Conservation (phyloP, 1,140 invertebrate species). For the Neuroterus valhalla region DNA sequence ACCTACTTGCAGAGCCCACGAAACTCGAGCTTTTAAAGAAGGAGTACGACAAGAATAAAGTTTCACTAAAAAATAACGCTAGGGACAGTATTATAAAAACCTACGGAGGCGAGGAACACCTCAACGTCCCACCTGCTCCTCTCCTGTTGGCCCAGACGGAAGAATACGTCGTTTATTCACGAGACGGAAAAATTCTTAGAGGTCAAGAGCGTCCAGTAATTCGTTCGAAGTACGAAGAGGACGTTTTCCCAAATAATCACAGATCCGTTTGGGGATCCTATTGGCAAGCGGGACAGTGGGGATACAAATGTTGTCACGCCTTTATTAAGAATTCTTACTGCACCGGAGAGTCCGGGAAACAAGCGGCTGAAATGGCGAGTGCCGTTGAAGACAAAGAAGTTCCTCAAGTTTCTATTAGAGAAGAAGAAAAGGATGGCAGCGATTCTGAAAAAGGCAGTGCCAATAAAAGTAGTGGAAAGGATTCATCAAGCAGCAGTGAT, state of each 20-base stretch:
- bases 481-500: constrained; percentile 39
- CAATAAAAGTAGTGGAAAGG: constrained; percentile 42
- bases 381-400: background rate
- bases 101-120: constrained; percentile 95
- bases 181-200: constrained; percentile 89
- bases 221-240: constrained; percentile 96
- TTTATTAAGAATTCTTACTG: constrained; percentile 94
- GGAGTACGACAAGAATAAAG: constrained; percentile 93
- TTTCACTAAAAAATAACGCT: constrained; percentile 86
- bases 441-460: constrained; percentile 27
- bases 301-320: constrained; percentile 96
- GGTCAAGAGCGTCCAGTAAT: constrained; percentile 92
- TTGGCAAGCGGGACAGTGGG: constrained; percentile 95
- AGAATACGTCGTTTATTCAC: constrained; percentile 96
- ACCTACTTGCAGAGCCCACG: constrained; percentile 97
- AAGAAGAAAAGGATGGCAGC: constrained; percentile 34
- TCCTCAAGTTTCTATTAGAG: background rate
- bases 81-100: constrained; percentile 85
- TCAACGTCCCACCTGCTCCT: constrained; percentile 89
- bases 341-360: constrained; percentile 87
- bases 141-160: constrained; percentile 96
- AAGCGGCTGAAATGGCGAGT: constrained; percentile 50
- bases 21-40: constrained; percentile 94
- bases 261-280: constrained; percentile 96
- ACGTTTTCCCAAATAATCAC: constrained; percentile 94